Conservation (phyloP, 1,140 invertebrate genomes). For the Ganaspis sp. region DNA sequence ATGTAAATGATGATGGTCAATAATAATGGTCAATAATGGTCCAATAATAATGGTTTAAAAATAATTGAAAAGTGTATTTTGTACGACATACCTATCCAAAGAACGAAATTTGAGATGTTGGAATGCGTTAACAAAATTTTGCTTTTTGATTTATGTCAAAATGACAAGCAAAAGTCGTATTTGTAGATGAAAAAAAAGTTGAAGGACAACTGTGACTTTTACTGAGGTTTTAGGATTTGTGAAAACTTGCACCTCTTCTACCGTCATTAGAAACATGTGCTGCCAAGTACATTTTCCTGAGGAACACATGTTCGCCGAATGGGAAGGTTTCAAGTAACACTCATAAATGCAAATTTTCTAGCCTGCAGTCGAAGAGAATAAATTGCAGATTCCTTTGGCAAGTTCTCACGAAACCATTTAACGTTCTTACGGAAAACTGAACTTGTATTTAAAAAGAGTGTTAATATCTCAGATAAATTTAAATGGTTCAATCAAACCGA, state of each 20-base stretch:
- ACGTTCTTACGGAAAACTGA: too few relatives aligned
- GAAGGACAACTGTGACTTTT: constrained; percentile 27
- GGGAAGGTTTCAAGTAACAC: not conserved
- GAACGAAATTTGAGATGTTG: too few relatives aligned
- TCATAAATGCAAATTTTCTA: constrained; percentile 21
- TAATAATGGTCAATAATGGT: too few relatives aligned
- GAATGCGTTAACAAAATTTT: too few relatives aligned
- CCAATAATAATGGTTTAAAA: too few relatives aligned
- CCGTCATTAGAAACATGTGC: constrained; percentile 17
- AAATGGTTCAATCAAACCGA: too few relatives aligned
- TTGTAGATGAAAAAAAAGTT: not conserved
- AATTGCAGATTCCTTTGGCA: not conserved
- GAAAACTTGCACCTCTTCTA: constrained; percentile 27
- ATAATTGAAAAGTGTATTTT: too few relatives aligned
- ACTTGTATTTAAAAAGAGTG: too few relatives aligned
- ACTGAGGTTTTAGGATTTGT: not conserved
- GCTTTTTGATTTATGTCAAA: not conserved
- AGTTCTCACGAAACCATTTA: not conserved
- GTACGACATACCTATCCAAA: too few relatives aligned
- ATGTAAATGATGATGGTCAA: too few relatives aligned
- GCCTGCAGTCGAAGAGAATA: not conserved
- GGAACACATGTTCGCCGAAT: constrained; percentile 10
- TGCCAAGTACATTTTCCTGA: constrained; percentile 5
- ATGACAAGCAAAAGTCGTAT: not conserved
- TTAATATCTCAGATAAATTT: too few relatives aligned